A percentile compares a stretch with the other conserved stretches of the same genome.
Evolutionary conservation across 1,140 invertebrate genomes (phyloP).

Genomic region (Drosophila bifasciata): DNA sequence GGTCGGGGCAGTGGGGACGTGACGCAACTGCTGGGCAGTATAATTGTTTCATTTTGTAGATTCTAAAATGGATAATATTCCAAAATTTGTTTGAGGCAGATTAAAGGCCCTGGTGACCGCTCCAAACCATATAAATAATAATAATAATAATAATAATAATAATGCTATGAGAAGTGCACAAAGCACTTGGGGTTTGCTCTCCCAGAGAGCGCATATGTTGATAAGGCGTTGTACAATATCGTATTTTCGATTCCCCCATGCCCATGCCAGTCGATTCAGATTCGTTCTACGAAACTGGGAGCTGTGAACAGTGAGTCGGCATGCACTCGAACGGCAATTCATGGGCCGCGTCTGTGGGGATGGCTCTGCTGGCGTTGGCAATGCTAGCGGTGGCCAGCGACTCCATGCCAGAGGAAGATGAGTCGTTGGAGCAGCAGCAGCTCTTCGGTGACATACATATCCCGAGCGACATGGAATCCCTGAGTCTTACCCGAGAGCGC

Average conservation of each 20-base stretch:
- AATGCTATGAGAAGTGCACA: neutral
- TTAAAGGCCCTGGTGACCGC: too few species aligned
- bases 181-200: neutral
- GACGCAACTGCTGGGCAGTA: too few species aligned
- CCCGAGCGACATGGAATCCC: conserved; percentile 52
- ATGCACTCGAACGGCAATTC: conserved; percentile 30
- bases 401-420: neutral
- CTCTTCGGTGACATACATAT: conserved; percentile 58
- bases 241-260: conserved; percentile 1
- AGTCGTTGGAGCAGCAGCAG: conserved; percentile 24
- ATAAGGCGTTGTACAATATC: conserved; percentile 35
- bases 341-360: conserved; percentile 7
- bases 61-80: too few species aligned
- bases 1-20: too few species aligned
- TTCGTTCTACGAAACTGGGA: conserved; percentile 36
- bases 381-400: conserved; percentile 3
- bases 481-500: conserved; percentile 48
- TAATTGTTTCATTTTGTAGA: too few species aligned
- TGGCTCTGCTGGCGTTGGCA: conserved; percentile 10
- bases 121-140: too few species aligned
- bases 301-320: conserved; percentile 36
- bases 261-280: conserved; percentile 35
- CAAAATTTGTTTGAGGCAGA: neutral
- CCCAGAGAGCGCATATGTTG: conserved; percentile 23
- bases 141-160: neutral